These are phyloP conservation scores for Acleris emargana DNA, from an alignment of 2,888 invertebrate species.

Conservation along the genomic window DNA sequence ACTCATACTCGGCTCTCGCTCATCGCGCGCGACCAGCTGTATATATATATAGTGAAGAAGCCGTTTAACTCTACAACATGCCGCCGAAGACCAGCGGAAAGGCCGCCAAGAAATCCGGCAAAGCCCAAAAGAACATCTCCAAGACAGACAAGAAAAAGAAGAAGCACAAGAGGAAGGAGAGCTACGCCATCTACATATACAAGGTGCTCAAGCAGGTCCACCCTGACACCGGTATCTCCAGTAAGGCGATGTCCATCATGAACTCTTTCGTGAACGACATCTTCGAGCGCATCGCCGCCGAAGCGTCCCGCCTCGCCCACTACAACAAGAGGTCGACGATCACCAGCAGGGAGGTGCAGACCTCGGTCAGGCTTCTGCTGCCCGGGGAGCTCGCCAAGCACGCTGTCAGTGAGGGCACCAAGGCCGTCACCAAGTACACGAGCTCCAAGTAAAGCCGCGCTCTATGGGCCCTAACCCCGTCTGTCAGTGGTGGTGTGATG, in stretches of 20 bases:
- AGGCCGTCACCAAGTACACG: slow-evolving; percentile 85
- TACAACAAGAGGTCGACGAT: slow-evolving; percentile 87
- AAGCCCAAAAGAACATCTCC: slow-evolving; percentile 83
- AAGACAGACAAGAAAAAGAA: slow-evolving; percentile 84
- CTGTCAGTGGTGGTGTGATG: no score
- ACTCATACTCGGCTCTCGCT: no score
- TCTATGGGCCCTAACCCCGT: not conserved
- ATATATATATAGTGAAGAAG: not conserved
- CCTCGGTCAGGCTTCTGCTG: slow-evolving; percentile 85
- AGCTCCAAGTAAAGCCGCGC: slow-evolving; percentile 59
- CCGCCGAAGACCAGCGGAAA: slow-evolving; percentile 64
- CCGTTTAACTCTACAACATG: slow-evolving; percentile 39
- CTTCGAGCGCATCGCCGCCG: slow-evolving; percentile 87
- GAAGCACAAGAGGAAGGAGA: slow-evolving; percentile 82
- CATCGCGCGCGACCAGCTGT: no score
- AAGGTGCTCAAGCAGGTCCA: slow-evolving; percentile 87
- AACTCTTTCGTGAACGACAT: slow-evolving; percentile 89
- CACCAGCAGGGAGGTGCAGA: slow-evolving; percentile 88
- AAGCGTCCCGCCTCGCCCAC: slow-evolving; percentile 85
- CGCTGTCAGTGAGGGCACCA: slow-evolving; percentile 87
- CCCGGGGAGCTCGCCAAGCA: slow-evolving; percentile 89
- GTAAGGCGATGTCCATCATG: slow-evolving; percentile 88
- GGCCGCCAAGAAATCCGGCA: slow-evolving; percentile 80
- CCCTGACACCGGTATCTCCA: slow-evolving; percentile 80
- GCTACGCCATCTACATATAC: slow-evolving; percentile 85